Base-by-base conservation (phyloP, 2,888 invertebrate species). In the Marasmarcha lunaedactyla region DNA sequence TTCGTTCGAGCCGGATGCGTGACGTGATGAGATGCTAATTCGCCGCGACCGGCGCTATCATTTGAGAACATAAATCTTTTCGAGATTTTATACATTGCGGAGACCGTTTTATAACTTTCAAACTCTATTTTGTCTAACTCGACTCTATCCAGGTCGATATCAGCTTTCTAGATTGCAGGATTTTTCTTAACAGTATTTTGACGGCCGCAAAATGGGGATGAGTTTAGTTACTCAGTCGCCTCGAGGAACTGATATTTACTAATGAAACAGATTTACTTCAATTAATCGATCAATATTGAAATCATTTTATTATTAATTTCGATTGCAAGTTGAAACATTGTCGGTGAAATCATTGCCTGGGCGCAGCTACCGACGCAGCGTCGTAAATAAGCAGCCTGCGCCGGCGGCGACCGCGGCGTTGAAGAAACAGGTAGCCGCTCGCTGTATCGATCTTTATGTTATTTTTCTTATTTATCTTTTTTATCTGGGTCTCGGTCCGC, bases 361-460 rank as follows among this genome's bases (percentile, higher is more conserved):
- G 6, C 4, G 30, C 3, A 7, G 30, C 30, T 30, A 30, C 30
- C 30, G 30, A 9, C 30, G 30, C 11, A 30, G 11, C 6, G n/a
- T 11, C 9, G 30, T 30, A 30, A 30, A 30, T 30, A 30, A 30
- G 30, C 11, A n/a, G 30, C 6, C n/a, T n/a, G 30, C 20, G 14
- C 59, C 63, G 57, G 62, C 62, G 60, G 58, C 62, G 49, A 64
- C 64, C 65, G 63, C 62, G 54, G 56, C 64, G 57, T 55, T 64
- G 64, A 71, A 77, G 76, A 79, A 78, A 79, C 79, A 76, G 73
- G 81, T 79, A 79, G 76, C 73, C 69, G 74, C 71, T 72, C 70
- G 62, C 68, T 64, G 72, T 73, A 78, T 79, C 77, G 78, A 77
- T 78, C 74, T 78, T 77, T 65, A 72, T 71, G 69, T 77, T 77